These are phyloP conservation scores for Ichneumon xanthorius DNA, from an alignment of 2,888 invertebrate species.

Conservation along the genomic window DNA sequence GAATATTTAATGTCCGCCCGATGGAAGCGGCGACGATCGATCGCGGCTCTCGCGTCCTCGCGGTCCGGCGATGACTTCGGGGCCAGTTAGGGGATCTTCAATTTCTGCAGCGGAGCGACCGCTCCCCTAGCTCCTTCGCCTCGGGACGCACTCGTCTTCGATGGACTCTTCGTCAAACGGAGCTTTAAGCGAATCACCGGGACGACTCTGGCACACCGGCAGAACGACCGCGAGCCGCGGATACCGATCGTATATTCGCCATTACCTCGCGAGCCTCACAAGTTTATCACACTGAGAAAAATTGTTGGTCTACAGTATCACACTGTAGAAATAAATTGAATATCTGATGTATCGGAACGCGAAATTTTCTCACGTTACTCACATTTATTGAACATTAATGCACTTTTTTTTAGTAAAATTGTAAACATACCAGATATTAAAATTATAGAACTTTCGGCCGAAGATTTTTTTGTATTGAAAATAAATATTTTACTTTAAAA, in stretches of 20 bases:
- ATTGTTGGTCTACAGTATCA: too few relatives aligned
- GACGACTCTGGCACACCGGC: not conserved
- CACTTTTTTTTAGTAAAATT: too few relatives aligned
- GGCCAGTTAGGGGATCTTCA: not conserved
- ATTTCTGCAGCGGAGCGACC: not conserved
- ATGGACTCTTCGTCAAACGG: conserved; percentile 63
- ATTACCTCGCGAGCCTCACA: not conserved
- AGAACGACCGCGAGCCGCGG: not conserved
- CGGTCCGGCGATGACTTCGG: conserved; percentile 34
- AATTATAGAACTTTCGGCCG: too few relatives aligned
- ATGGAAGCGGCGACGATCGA: conserved; percentile 53
- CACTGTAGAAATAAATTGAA: too few relatives aligned
- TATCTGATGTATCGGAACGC: too few relatives aligned
- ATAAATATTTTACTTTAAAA: too few relatives aligned
- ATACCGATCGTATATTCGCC: conserved; percentile 4
- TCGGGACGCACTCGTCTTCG: conserved; percentile 39
- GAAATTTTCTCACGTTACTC: too few relatives aligned
- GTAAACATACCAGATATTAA: too few relatives aligned
- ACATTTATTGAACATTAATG: too few relatives aligned
- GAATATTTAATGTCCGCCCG: conserved; percentile 70
- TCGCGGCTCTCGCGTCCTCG: conserved; percentile 46
- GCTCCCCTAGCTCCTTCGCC: conserved; percentile 1
- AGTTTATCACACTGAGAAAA: conserved; percentile 14
- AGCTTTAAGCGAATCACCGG: conserved; percentile 46
- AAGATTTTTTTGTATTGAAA: too few relatives aligned